phyloP scores from a whole-genome alignment of 2,888 invertebrate species.

The Phengaris alcon region DNA sequence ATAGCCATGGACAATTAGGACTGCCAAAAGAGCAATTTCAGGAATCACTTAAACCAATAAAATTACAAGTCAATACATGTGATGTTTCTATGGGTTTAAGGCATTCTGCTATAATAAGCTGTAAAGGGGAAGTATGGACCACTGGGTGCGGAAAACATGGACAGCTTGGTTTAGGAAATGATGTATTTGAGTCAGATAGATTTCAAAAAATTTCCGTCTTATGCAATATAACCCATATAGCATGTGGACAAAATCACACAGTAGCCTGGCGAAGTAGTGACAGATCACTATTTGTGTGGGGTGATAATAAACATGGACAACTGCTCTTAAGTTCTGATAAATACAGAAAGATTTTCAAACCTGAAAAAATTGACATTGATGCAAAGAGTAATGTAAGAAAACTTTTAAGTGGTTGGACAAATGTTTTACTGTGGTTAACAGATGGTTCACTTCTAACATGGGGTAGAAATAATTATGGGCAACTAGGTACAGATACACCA shows the following conservation, averaged over 20 bases:
- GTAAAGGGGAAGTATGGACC: conserved; percentile 80
- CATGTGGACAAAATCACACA: conserved; percentile 91
- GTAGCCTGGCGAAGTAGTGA: conserved; percentile 76
- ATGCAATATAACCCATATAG: conserved; percentile 80
- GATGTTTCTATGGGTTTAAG: conserved; percentile 83
- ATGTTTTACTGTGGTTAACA: conserved; percentile 82
- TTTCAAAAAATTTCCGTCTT: conserved; percentile 78
- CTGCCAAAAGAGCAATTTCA: conserved; percentile 73
- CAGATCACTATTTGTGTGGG: conserved; percentile 86
- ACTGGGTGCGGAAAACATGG: conserved; percentile 84
- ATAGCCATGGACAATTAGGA: conserved; percentile 87
- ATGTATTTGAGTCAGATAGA: conserved; percentile 55
- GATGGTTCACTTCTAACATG: conserved; percentile 83
- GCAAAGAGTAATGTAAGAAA: conserved; percentile 77
- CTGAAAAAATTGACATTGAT: conserved; percentile 77
- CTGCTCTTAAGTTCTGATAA: conserved; percentile 79
- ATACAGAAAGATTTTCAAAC: conserved; percentile 71
- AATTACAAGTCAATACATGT: conserved; percentile 73
- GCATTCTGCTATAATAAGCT: conserved; percentile 82
- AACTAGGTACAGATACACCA: conserved; percentile 78
- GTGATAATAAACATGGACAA: conserved; percentile 91
- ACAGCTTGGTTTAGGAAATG: conserved; percentile 81
- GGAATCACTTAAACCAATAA: conserved; percentile 57
- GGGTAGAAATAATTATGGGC: conserved; percentile 91
- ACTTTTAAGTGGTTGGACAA: conserved; percentile 88